Evolutionary conservation across 53 echinoderm and acorn worm genomes (phyloP), one percentile per base, ranked within the genome.

Genomic region (Actinopyga echinites): DNA sequence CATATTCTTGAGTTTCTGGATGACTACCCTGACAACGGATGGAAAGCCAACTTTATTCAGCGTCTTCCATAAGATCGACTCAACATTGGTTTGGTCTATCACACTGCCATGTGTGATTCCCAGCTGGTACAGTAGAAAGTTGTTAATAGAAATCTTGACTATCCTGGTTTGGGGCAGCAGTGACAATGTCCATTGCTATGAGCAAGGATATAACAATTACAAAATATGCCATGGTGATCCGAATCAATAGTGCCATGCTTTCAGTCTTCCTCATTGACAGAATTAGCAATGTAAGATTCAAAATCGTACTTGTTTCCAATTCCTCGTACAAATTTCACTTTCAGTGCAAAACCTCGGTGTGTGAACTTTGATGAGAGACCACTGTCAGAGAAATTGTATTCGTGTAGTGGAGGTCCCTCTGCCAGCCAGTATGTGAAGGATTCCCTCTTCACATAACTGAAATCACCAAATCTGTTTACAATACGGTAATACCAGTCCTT

Each of bases 381-480:
- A 33, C 68, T 68, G 28, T 33, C 10, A 68, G 32, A 8, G 32
- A 35, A 68, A 29, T 34, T 61, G 30, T 26, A 61, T 10, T 61
- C 68, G 8, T 68, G 68, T 11, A 68, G 37, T 30, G 68, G 68
- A 9, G 68, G 37, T 68, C 17, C 31, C 8, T 68, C 68, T 30
- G 68, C 17, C 32, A 32, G 32, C 68, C 68, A 61, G 61, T 26
- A 61, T 61, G 10, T 30, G 7, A 61, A 61, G 6, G 61, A 61
- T 61, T 21, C 49, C 6, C 13, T 74, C 17, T 29, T 74, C 49
- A 74, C 74, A 24, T 23, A 74, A 44, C 74, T 24, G 24, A 49
- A 74, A 74, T 74, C 74, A 6, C 74, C 45, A 74, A 49, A 74
- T 74, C 44, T 74, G 74, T 42, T 74, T 23, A 43, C 74, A 49